These are phyloP conservation scores for Rhegmatorhina hoffmannsi DNA, from an alignment of 2,113 vertebrate species.

Conservation along the genomic window DNA sequence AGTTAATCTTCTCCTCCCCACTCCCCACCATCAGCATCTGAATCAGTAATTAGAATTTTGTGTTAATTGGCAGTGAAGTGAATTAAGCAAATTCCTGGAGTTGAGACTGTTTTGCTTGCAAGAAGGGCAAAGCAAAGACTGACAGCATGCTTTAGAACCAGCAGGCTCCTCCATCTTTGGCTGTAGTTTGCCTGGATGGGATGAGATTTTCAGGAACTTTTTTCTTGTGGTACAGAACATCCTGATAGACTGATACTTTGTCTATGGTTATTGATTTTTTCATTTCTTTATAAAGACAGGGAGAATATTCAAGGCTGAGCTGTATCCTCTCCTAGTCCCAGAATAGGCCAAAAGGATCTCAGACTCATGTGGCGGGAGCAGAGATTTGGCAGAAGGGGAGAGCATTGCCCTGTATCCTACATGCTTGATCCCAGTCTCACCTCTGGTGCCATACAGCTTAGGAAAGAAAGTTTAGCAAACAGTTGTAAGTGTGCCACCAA, in stretches of 20 bases:
- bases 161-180: not conserved
- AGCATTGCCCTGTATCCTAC: not conserved
- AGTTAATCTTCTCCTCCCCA: not conserved
- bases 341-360: not conserved
- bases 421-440: not conserved
- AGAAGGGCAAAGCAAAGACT: not conserved
- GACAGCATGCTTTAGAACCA: not conserved
- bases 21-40: not conserved
- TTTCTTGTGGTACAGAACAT: not conserved
- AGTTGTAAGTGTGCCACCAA: not conserved
- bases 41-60: not conserved
- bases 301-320: not conserved
- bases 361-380: fast-evolving
- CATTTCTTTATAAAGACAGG: not conserved
- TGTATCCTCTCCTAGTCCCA: not conserved
- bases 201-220: constrained; percentile 7
- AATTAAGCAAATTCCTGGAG: not conserved
- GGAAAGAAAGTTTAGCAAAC: not conserved
- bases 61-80: not conserved
- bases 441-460: not conserved
- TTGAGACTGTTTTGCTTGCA: not conserved
- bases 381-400: not conserved
- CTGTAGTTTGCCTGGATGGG: not conserved
- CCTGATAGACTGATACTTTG: not conserved
- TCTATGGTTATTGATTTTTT: not conserved